These are phyloP conservation scores for Atlantisia rogersi DNA, from an alignment of 2,113 vertebrate species.

Conservation along the genomic window DNA sequence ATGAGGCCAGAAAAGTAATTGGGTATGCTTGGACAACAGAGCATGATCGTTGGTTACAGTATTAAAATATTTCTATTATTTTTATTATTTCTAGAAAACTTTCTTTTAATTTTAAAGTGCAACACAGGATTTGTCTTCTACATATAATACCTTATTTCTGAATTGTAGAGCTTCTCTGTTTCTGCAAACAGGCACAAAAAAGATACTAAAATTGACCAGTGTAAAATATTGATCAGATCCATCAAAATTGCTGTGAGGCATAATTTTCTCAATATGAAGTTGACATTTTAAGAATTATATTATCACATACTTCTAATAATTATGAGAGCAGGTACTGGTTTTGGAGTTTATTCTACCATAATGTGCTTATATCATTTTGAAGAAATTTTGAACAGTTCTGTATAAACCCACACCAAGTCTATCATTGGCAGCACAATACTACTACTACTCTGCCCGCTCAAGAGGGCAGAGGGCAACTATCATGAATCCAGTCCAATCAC, in stretches of 20 bases:
- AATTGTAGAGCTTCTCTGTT: not conserved
- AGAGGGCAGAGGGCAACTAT: not conserved
- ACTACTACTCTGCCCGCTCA: not conserved
- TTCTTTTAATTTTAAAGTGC: not conserved
- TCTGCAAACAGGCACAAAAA: not conserved
- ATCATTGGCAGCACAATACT: not conserved
- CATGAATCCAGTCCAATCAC: not conserved
- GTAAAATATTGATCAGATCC: not conserved
- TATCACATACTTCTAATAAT: not conserved
- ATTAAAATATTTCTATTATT: not conserved
- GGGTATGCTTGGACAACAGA: not conserved
- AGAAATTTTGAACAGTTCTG: not conserved
- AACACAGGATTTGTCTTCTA: not conserved
- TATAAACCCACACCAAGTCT: not conserved
- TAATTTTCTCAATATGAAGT: not conserved
- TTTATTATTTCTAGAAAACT: not conserved
- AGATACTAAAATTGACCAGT: not conserved
- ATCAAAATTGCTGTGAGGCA: not conserved
- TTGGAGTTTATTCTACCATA: not conserved
- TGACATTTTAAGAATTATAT: not conserved
- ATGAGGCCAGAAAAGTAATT: not conserved
- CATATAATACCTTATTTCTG: not conserved
- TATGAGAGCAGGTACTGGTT: not conserved
- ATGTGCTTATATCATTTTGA: fast-evolving
- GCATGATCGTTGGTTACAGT: fast-evolving